Conservation (phyloP, 2,797 vertebrate species). For the Mareca penelope region DNA sequence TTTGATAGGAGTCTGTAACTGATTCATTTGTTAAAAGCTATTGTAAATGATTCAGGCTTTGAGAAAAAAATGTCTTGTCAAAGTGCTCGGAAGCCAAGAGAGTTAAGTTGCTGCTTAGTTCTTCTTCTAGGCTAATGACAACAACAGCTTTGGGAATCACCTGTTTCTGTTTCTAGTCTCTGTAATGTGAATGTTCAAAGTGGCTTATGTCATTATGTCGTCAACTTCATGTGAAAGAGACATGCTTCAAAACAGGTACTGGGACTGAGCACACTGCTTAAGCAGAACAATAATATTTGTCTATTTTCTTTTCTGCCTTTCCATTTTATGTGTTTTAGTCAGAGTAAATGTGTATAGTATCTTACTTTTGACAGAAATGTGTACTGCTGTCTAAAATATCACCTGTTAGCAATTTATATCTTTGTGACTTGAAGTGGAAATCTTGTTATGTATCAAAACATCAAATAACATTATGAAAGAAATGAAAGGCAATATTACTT, state of each 20-base stretch:
- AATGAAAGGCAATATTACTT: background rate
- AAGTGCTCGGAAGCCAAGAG: constrained; percentile 4
- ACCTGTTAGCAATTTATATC: background rate
- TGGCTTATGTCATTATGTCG: background rate
- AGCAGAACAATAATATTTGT: background rate
- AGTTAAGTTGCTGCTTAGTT: constrained; percentile 28
- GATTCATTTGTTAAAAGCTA: constrained; percentile 1
- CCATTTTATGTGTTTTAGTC: background rate
- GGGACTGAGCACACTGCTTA: background rate
- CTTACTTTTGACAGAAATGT: background rate
- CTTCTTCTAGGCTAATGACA: background rate
- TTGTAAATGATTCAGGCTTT: background rate
- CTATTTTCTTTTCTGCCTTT: background rate
- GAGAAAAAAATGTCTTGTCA: background rate
- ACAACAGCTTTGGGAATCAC: background rate
- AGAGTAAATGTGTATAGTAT: background rate
- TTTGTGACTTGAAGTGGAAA: background rate
- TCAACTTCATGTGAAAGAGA: background rate
- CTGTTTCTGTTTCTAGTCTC: background rate
- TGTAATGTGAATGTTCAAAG: background rate
- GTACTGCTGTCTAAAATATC: background rate
- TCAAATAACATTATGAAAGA: background rate
- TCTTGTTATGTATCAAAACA: background rate
- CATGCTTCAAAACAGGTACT: background rate
- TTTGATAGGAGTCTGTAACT: background rate